phyloP scores from a whole-genome alignment of 2,113 vertebrate species.

The Genyomyrus donnyi region DNA sequence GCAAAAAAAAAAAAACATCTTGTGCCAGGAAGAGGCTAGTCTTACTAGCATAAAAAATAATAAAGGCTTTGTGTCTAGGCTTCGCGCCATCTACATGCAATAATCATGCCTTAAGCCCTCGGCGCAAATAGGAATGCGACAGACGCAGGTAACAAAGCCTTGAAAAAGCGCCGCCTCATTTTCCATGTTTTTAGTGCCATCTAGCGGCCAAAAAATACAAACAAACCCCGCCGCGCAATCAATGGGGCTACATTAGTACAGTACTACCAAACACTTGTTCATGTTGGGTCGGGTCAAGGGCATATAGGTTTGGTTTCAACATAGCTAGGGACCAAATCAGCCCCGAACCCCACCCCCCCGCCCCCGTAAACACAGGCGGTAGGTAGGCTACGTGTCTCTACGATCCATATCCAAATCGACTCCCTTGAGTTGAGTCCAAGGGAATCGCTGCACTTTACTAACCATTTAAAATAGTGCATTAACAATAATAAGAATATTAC shows the following conservation, averaged over 20 bases:
- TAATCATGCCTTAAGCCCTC: background rate
- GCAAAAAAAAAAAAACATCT: background rate
- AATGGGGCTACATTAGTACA: background rate
- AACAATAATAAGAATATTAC: background rate
- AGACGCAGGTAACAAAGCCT: background rate
- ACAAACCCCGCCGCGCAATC: background rate
- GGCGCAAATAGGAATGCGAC: background rate
- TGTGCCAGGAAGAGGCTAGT: background rate
- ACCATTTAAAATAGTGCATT: background rate
- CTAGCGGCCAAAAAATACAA: background rate
- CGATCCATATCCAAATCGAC: background rate
- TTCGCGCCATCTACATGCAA: background rate
- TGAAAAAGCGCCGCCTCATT: background rate
- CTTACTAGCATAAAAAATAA: background rate
- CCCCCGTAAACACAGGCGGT: background rate
- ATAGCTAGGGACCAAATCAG: background rate
- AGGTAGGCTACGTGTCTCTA: background rate
- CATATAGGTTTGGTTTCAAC: background rate
- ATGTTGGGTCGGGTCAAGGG: background rate
- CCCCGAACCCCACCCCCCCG: background rate
- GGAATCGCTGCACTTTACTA: background rate
- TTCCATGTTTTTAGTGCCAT: background rate
- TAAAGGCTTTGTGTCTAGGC: background rate
- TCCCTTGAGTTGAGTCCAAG: background rate
- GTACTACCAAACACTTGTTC: background rate